These are phyloP conservation scores for Drosophila mauritiana DNA, from an alignment of 1,140 invertebrate species.

Conservation along the genomic window DNA sequence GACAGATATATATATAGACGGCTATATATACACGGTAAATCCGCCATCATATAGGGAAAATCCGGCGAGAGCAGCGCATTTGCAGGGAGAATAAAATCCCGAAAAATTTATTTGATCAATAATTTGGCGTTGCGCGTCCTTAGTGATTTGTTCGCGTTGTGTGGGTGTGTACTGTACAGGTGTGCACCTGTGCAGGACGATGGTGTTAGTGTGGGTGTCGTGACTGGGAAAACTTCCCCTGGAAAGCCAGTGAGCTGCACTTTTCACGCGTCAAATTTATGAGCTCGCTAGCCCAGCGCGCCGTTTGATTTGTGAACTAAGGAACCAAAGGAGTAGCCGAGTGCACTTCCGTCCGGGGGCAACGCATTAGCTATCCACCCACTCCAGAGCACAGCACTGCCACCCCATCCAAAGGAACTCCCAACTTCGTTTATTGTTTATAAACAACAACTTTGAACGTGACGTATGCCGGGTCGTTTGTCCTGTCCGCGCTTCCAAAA, in stretches of 20 bases:
- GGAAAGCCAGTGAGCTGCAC: constrained; percentile 46
- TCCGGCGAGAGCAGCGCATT: background rate
- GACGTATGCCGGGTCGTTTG: constrained; percentile 70
- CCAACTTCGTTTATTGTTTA: constrained; percentile 77
- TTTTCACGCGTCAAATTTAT: constrained; percentile 80
- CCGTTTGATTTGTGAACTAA: constrained; percentile 75
- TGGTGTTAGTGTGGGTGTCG: constrained; percentile 35
- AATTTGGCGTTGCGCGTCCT: constrained; percentile 68
- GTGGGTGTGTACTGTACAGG: constrained; percentile 29
- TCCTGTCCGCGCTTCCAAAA: constrained; percentile 46
- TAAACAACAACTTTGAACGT: constrained; percentile 73
- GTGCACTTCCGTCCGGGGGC: constrained; percentile 47
- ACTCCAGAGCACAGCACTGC: background rate
- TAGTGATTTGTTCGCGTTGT: constrained; percentile 58
- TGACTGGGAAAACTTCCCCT: constrained; percentile 47
- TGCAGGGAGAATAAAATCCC: constrained; percentile 6
- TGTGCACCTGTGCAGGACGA: constrained; percentile 23
- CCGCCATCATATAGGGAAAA: background rate
- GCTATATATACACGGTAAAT: constrained; percentile 16
- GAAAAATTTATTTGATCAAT: constrained; percentile 74
- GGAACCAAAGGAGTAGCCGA: constrained; percentile 8
- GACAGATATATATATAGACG: background rate
- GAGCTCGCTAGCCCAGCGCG: constrained; percentile 45
- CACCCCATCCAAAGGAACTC: background rate
- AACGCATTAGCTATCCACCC: constrained; percentile 49